Conservation (phyloP, 2,888 invertebrate genomes). For the Ormyrus thymus region DNA sequence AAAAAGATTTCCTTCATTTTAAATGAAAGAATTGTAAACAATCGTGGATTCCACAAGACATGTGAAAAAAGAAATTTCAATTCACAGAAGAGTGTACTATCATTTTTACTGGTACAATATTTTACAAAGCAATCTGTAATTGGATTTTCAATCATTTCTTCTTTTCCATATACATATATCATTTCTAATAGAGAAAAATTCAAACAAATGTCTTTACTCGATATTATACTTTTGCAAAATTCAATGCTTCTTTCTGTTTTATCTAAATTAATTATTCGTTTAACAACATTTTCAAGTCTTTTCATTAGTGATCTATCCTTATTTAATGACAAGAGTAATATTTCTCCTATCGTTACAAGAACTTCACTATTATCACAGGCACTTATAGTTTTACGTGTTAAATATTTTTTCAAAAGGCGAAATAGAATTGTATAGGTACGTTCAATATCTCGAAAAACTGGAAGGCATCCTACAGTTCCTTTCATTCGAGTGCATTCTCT, state of each 20-base stretch:
- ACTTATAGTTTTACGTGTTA: constrained; percentile 59
- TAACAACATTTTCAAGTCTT: constrained; percentile 60
- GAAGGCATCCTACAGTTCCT: constrained; percentile 55
- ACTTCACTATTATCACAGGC: constrained; percentile 55
- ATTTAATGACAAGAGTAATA: constrained; percentile 20
- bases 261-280: constrained; percentile 59
- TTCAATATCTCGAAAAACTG: constrained; percentile 60
- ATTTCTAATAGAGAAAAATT: constrained; percentile 59
- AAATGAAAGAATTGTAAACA: constrained; percentile 63
- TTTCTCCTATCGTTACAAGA: constrained; percentile 60
- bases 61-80: constrained; percentile 58
- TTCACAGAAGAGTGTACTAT: constrained; percentile 49
- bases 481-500: constrained; percentile 64
- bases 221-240: constrained; percentile 58
- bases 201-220: constrained; percentile 57
- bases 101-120: constrained; percentile 34
- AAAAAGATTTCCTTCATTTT: constrained; percentile 64
- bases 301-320: constrained; percentile 56
- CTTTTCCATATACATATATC: constrained; percentile 61
- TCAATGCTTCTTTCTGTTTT: constrained; percentile 58
- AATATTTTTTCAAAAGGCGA: constrained; percentile 62
- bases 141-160: constrained; percentile 65
- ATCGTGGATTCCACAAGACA: constrained; percentile 57
- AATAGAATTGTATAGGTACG: constrained; percentile 57
- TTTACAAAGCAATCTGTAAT: constrained; percentile 54